Percentiles rank a stretch among this genome's conserved stretches.
phyloP scores from a whole-genome alignment of 2,797 vertebrate species.

The Halcyon leucocephala region DNA sequence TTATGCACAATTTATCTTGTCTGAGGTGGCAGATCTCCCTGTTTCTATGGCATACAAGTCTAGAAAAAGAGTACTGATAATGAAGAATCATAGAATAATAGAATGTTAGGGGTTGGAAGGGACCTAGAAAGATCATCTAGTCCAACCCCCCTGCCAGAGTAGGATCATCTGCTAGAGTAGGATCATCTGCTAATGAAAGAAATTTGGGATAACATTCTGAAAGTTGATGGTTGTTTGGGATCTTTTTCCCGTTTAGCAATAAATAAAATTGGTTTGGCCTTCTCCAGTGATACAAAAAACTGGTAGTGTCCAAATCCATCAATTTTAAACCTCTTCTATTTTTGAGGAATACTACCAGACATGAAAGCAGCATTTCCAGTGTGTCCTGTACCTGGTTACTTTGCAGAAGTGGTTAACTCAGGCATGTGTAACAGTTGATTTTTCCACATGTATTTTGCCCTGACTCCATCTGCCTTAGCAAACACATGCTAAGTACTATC shows the following conservation, averaged over 20 bases:
- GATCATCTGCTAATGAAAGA: neutral
- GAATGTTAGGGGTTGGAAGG: no score
- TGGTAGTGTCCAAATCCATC: neutral
- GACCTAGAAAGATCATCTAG: no score
- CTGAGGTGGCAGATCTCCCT: neutral
- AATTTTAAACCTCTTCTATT: neutral
- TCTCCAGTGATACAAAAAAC: neutral
- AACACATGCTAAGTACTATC: neutral
- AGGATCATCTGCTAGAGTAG: neutral
- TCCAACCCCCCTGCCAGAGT: no score
- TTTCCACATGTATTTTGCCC: neutral
- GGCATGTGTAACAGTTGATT: accelerated
- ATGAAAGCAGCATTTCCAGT: neutral
- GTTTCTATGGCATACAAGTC: neutral
- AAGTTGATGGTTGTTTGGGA: neutral
- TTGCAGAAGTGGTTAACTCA: neutral
- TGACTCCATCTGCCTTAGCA: neutral
- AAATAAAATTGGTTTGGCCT: neutral
- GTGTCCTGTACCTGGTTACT: neutral
- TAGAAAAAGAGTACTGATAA: neutral
- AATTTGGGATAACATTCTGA: neutral
- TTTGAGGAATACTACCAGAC: neutral
- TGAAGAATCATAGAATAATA: neutral
- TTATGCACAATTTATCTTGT: neutral
- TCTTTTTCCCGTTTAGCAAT: neutral